Evolutionary conservation across 2,888 invertebrate genomes (phyloP).

Genomic region (Junonia oenone): DNA sequence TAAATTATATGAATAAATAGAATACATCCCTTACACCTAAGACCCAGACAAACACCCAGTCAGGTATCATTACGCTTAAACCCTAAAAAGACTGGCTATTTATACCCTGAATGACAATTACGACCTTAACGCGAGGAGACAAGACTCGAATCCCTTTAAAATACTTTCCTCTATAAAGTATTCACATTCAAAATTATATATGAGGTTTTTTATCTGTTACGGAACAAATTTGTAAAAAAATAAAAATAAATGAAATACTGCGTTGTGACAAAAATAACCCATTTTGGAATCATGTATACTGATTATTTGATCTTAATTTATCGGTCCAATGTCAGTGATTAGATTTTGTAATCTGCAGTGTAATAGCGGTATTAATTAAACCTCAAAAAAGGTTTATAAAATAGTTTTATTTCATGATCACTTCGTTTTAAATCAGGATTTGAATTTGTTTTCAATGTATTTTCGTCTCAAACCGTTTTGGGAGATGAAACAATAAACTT

Average conservation of each 20-base stretch:
- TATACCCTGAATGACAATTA: slow-evolving; percentile 14
- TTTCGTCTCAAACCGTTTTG: neutral
- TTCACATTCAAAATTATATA: neutral
- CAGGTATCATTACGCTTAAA: slow-evolving; percentile 28
- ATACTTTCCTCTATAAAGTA: neutral
- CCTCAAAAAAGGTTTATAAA: neutral
- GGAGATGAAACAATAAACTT: neutral
- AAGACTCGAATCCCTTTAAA: slow-evolving; percentile 12
- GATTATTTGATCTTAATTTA: neutral
- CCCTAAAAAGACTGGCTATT: slow-evolving; percentile 28
- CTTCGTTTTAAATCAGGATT: neutral
- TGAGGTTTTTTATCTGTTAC: slow-evolving; percentile 1
- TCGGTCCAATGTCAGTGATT: slow-evolving; percentile 5
- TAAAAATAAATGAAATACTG: slow-evolving; percentile 3
- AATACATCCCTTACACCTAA: slow-evolving; percentile 23
- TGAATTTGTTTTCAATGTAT: neutral
- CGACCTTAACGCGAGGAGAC: slow-evolving; percentile 10
- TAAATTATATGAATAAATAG: neutral
- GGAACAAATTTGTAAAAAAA: neutral
- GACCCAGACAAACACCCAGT: slow-evolving; percentile 19
- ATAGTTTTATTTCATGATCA: neutral
- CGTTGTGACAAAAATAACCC: slow-evolving; percentile 1
- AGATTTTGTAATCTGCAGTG: neutral
- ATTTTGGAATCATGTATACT: neutral
- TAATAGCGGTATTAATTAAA: neutral